These are phyloP conservation scores for Sclerurus mexicanus DNA, from an alignment of 2,113 vertebrate species.

Conservation along the genomic window DNA sequence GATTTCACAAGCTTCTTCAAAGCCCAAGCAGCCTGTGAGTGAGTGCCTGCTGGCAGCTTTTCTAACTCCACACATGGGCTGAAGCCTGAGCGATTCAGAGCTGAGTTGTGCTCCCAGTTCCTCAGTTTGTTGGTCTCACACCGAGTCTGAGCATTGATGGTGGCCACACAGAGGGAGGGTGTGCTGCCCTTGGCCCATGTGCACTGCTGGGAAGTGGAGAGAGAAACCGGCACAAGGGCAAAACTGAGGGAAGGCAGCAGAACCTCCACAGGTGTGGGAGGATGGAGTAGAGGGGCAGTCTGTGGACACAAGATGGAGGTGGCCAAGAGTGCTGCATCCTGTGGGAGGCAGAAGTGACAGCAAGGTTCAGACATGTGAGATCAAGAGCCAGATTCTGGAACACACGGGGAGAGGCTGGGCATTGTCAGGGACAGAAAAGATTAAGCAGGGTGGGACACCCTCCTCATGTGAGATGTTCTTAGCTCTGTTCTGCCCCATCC, in stretches of 20 bases:
- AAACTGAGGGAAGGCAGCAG: not conserved
- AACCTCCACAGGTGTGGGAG: fast-evolving
- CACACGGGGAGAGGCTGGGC: not conserved
- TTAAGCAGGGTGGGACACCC: not conserved
- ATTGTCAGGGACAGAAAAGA: not conserved
- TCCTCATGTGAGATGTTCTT: not conserved
- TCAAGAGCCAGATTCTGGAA: not conserved
- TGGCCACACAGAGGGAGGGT: not conserved
- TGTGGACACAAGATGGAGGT: not conserved
- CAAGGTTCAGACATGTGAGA: not conserved
- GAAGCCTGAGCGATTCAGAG: not conserved
- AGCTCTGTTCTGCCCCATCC: not conserved
- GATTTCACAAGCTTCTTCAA: not conserved
- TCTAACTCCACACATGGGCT: not conserved
- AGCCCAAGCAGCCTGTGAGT: not conserved
- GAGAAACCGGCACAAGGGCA: not conserved
- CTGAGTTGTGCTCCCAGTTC: not conserved
- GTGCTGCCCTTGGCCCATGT: not conserved
- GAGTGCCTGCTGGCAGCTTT: not conserved
- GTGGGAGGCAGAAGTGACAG: not conserved
- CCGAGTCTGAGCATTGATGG: not conserved
- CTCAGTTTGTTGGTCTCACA: not conserved
- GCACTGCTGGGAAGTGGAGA: not conserved
- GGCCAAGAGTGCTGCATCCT: not conserved
- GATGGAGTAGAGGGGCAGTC: fast-evolving